These are phyloP conservation scores for Micrastur ruficollis DNA, from an alignment of 2,797 vertebrate species.

Conservation along the genomic window DNA sequence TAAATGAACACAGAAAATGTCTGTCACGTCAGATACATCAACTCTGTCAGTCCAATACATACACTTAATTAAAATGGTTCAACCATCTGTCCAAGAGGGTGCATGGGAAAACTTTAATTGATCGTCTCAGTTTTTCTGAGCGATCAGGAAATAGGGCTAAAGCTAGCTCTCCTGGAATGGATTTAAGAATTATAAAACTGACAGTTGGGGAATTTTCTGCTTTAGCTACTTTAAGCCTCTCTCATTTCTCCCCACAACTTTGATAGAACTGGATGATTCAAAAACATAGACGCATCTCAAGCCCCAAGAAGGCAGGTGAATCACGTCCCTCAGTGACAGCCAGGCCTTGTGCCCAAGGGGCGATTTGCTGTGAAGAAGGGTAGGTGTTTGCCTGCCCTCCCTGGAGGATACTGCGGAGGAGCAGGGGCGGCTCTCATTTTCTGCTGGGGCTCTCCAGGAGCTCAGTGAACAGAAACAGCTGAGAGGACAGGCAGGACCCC, in stretches of 20 bases:
- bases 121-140: neutral
- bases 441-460: neutral
- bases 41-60: constrained; percentile 51
- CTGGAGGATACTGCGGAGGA: neutral
- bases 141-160: neutral
- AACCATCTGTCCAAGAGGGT: constrained; percentile 67
- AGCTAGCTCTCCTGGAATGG: constrained; percentile 10
- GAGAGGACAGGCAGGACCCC: neutral
- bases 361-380: neutral
- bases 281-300: neutral
- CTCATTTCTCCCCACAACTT: neutral
- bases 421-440: constrained; percentile 7
- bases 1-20: constrained; percentile 63
- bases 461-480: neutral
- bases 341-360: neutral
- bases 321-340: neutral
- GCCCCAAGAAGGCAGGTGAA: neutral
- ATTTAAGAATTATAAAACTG: constrained; percentile 24
- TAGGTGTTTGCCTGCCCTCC: constrained; percentile 29
- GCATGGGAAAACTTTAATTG: constrained; percentile 54
- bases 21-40: constrained; percentile 56
- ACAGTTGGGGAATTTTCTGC: constrained; percentile 41
- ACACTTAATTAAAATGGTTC: constrained; percentile 67
- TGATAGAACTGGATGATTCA: neutral
- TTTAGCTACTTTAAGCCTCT: constrained; percentile 2